Conservation (phyloP, 1,140 invertebrate genomes). For the Megathymus violae region DNA sequence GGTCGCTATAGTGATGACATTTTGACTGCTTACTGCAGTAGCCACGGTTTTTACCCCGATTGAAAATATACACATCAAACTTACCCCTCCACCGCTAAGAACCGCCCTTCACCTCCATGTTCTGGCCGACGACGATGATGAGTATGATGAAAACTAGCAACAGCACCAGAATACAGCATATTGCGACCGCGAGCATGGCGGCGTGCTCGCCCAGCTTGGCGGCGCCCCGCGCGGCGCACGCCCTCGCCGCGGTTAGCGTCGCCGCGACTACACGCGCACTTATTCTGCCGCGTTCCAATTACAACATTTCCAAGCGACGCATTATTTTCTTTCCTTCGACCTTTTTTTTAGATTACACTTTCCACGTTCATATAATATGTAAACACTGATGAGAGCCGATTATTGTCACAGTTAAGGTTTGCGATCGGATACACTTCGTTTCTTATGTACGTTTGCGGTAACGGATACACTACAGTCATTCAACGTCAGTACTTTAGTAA, state of each 20-base stretch:
- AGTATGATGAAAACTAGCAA: conserved; percentile 90
- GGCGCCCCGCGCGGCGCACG: conserved; percentile 60
- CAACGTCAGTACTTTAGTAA: not conserved
- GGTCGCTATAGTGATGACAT: no score
- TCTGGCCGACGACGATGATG: conserved; percentile 90
- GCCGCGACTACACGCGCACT: conserved; percentile 60
- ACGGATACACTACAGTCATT: no score
- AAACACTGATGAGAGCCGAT: not conserved
- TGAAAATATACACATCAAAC: no score
- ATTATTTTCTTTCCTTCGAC: not conserved
- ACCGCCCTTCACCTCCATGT: conserved; percentile 85
- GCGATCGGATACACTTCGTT: not conserved
- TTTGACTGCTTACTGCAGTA: no score
- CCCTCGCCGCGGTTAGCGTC: conserved; percentile 60
- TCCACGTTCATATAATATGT: not conserved
- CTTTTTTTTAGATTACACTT: not conserved
- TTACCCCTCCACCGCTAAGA: conserved; percentile 71
- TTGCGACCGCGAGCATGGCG: conserved; percentile 90
- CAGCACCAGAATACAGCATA: conserved; percentile 90
- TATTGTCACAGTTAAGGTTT: not conserved
- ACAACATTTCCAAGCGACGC: conserved; percentile 12
- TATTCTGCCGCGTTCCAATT: conserved; percentile 40
- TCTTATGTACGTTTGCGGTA: no score
- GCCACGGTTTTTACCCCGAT: no score
- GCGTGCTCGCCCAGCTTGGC: conserved; percentile 82